Conservation (phyloP, 2,797 vertebrate genomes). For the Falco novaeseelandiae region DNA sequence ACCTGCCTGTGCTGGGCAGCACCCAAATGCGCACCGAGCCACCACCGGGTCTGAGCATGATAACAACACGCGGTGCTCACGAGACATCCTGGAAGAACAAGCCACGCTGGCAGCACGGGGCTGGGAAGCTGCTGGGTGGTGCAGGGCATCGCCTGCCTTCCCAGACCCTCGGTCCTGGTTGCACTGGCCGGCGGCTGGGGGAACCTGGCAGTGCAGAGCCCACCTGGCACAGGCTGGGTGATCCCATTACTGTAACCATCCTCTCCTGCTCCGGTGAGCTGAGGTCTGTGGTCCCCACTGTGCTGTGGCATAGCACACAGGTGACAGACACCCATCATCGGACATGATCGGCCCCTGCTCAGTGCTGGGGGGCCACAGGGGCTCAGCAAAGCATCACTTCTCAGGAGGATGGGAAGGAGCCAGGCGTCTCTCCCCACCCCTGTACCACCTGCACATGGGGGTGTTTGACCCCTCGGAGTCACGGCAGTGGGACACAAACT, state of each 20-base stretch:
- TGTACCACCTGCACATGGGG: background rate
- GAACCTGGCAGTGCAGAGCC: background rate
- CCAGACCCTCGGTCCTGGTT: background rate
- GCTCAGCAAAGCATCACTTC: background rate
- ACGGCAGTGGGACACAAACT: background rate
- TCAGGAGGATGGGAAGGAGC: background rate
- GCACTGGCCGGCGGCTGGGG: accelerated
- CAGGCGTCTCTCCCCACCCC: accelerated
- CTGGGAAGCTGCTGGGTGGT: background rate
- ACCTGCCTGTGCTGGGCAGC: background rate
- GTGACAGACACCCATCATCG: background rate
- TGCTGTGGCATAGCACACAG: background rate
- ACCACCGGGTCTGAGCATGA: accelerated
- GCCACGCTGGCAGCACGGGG: accelerated
- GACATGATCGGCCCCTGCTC: accelerated
- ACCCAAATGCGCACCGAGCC: accelerated
- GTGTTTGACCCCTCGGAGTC: background rate
- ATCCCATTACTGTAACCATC: background rate
- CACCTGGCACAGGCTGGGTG: background rate
- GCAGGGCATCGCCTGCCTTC: background rate
- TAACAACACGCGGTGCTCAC: accelerated
- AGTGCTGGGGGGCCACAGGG: background rate
- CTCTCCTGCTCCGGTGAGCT: accelerated
- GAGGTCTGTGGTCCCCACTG: background rate
- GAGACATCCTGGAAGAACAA: accelerated